Percentiles rank a stretch among this genome's conserved stretches.
Conservation (phyloP, 2,888 invertebrate genomes). For the Drosophila fulvimacula region DNA sequence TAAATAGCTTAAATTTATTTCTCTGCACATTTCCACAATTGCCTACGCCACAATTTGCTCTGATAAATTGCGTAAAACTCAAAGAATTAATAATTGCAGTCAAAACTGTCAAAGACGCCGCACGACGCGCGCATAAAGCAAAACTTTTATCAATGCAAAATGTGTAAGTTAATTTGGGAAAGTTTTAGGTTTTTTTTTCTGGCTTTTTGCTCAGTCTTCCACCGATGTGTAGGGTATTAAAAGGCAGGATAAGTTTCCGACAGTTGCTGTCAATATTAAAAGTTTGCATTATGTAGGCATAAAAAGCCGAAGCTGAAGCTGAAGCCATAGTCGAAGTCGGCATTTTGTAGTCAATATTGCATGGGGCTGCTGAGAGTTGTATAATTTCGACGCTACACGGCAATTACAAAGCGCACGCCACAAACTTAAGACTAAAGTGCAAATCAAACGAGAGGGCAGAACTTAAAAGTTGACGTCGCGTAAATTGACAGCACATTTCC, state of each 20-base stretch:
- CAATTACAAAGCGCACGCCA: conserved; percentile 35
- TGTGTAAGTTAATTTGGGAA: conserved; percentile 33
- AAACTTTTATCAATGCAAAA: conserved; percentile 42
- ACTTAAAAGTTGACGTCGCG: conserved; percentile 58
- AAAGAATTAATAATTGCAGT: conserved; percentile 46
- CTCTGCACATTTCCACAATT: not conserved
- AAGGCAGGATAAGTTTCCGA: conserved; percentile 44
- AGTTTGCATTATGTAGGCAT: conserved; percentile 36
- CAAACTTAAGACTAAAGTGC: conserved; percentile 41
- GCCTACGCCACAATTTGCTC: not conserved
- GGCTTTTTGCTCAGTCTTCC: not conserved
- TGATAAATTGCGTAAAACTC: conserved; percentile 33
- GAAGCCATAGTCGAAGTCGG: conserved; percentile 7
- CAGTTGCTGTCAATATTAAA: conserved; percentile 63
- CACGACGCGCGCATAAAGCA: conserved; percentile 2
- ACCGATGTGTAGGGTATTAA: conserved; percentile 26
- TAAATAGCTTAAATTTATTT: too few species aligned
- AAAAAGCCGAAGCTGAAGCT: conserved; percentile 13
- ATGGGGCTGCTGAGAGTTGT: conserved; percentile 25
- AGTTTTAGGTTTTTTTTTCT: not conserved
- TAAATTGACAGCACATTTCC: conserved; percentile 79
- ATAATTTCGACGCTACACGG: conserved; percentile 30
- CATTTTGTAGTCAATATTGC: conserved; percentile 27
- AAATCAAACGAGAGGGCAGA: conserved; percentile 59
- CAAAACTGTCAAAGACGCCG: conserved; percentile 53